Base-by-base conservation (phyloP, 2,888 invertebrate species). In the Diploptera punctata region DNA sequence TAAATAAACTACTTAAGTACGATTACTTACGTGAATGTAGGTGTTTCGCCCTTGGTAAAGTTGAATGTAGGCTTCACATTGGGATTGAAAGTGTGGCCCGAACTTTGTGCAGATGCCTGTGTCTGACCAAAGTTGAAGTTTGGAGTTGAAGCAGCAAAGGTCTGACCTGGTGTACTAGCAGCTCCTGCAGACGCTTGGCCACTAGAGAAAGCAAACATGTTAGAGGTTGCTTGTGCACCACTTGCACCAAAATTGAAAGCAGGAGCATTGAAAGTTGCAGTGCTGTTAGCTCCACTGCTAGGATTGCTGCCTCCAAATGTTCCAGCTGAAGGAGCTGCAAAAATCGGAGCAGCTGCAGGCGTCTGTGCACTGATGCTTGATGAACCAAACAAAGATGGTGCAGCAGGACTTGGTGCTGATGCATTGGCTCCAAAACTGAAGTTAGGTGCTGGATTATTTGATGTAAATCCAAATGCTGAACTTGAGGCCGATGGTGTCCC, bases 61-160 rank as follows among this genome's bases (percentile, higher is more conserved):
- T 86, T 86, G 77, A 84, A 86, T 5, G 82, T 80, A 44, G 86
- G 86, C 76, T 81, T 81, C 38, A 81, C 79, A 73, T 81, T 83
- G 3, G 84, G 84, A 77, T 85, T 83, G 73, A 86, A 85, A 62
- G 82, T 75, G 21, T 72, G 72, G 74, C 78, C 10, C 16, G 70
- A 38, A 16, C 54, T 43, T 13, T 24, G 72, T 19, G 68, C 33
- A 43, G 54, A 5, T 13, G 21, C 1, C 29, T 57, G 60, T 18
- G 43, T 9, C 26, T 69, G 69, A 18, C 44, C 44, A 44, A 69
- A 69, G 2, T 9, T 24, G 26, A 69, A 69, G 26, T 26, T 49
- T 13, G 54, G 1, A 31, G 57, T 26, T 43, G 54, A 44, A 18
- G 5, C 38, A 18, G 57, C 29, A 5, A 65, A 65, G 24, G n/a